A percentile compares a stretch with the other conserved stretches of the same genome.
Evolutionary conservation across 2,113 vertebrate species (phyloP).

Genomic region (Climacteris rufus): DNA sequence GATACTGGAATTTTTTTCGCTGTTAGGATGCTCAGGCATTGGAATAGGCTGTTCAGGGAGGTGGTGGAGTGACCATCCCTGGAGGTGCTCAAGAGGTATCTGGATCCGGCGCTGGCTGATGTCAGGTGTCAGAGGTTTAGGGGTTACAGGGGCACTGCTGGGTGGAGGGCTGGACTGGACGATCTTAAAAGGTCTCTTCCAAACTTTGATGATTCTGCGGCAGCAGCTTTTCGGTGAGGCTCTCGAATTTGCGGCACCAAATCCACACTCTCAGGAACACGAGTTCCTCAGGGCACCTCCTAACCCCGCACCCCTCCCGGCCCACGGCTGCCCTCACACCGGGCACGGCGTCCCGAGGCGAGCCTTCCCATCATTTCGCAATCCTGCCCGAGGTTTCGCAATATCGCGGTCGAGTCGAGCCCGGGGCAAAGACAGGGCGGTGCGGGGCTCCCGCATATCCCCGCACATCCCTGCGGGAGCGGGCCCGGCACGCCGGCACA

Average conservation of each 20-base stretch:
- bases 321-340: background rate
- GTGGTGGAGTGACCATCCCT: background rate
- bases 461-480: background rate
- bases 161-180: background rate
- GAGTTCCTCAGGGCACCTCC: background rate
- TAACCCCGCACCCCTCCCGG: background rate
- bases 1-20: background rate
- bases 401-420: fast-evolving
- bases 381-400: background rate
- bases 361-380: background rate
- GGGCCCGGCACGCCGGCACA: background rate
- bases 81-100: background rate
- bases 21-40: background rate
- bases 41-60: too few species aligned
- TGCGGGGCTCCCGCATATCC: background rate
- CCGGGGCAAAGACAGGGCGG: background rate
- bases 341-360: background rate
- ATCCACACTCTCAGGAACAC: background rate
- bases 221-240: too few species aligned
- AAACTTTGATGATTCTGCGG: too few species aligned
- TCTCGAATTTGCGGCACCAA: too few species aligned
- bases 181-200: background rate
- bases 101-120: background rate
- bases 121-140: background rate
- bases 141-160: too few species aligned